Evolutionary conservation across 2,888 invertebrate species (phyloP).

Genomic region (Lottia gigantea): DNA sequence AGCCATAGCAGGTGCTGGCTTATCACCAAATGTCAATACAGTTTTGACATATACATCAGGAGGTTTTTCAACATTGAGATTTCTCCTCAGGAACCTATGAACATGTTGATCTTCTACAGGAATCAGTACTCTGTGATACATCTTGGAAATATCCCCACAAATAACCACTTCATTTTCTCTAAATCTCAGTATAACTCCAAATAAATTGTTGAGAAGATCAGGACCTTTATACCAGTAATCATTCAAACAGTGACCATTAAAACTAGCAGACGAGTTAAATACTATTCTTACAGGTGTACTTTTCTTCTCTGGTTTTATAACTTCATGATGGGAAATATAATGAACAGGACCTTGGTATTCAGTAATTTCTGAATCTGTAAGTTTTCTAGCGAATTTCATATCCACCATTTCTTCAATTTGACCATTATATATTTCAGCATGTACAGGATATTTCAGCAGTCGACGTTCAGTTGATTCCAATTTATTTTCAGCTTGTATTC

Average conservation of each 20-base stretch:
- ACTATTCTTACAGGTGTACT: slow-evolving; percentile 1
- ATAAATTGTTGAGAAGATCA: slow-evolving; percentile 4
- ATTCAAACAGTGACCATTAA: neutral
- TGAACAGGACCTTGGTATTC: slow-evolving; percentile 7
- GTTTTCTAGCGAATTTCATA: slow-evolving; percentile 1
- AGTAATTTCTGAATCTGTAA: neutral
- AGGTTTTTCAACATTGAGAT: neutral
- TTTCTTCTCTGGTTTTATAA: slow-evolving; percentile 11
- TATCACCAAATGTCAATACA: slow-evolving; percentile 19
- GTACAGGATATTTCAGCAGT: neutral
- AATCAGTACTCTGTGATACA: slow-evolving; percentile 20
- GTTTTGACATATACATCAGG: slow-evolving; percentile 20
- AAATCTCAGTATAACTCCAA: slow-evolving; percentile 6
- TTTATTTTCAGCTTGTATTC: neutral
- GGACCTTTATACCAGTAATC: slow-evolving; percentile 17
- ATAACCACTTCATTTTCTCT: neutral
- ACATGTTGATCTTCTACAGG: slow-evolving; percentile 13
- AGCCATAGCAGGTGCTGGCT: slow-evolving; percentile 19
- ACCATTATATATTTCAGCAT: neutral
- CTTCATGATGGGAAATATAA: slow-evolving; percentile 21
- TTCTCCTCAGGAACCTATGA: slow-evolving; percentile 21
- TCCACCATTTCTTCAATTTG: slow-evolving; percentile 4
- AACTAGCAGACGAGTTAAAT: neutral
- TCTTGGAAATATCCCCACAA: slow-evolving; percentile 15
- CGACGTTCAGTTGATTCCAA: slow-evolving; percentile 16